Evolutionary conservation across 2,888 invertebrate genomes (phyloP), one percentile per base, ranked within the genome.

Genomic region (Alloscopus bannaensis): DNA sequence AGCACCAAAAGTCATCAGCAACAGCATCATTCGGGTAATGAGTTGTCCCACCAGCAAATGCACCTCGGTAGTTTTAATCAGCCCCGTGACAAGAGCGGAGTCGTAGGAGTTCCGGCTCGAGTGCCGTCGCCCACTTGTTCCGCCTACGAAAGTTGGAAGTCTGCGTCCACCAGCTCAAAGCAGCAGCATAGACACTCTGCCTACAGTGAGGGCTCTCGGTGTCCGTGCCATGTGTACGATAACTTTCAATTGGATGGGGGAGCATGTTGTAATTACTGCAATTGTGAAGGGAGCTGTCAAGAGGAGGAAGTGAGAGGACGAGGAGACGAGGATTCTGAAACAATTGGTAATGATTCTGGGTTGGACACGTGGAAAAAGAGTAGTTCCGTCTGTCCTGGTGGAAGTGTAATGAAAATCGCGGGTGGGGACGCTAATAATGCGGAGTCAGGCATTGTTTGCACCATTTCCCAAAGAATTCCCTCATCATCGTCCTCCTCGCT

Each of bases 331-430:
- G 69, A 69, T 18, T 78, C 71, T 11, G 78, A 78, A 6, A 52
- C 55, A 6, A 62, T 79, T 59, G 79, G 79, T 4, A 79, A 79
- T 68, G 84, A 86, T 75, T 86, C 86, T n/a, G 86, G 86, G 26
- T 70, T 86, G 31, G 86, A 86, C 73, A 86, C 86, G 13, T 86
- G 86, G 86, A 85, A 84, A 62, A 78, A 75, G 47, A 76, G 77
- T 18, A 42, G 79, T 16, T 40, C 69, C 1, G 50, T 11, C 20
- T 28, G 26, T 13, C 24, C 68, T 1, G 40, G 26, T 57, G 64
- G 73, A 31, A 59, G 55, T 22, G 71, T 24, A 55, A 68, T 60
- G 68, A 59, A 72, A 64, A 68, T 65, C 29, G 59, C 52, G 6
- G 42, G 31, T 59, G 36, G 62, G 50, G 64, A 66, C 16, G 52